phyloP scores from a whole-genome alignment of 2,888 invertebrate genomes.

The Anaspis maculata region DNA sequence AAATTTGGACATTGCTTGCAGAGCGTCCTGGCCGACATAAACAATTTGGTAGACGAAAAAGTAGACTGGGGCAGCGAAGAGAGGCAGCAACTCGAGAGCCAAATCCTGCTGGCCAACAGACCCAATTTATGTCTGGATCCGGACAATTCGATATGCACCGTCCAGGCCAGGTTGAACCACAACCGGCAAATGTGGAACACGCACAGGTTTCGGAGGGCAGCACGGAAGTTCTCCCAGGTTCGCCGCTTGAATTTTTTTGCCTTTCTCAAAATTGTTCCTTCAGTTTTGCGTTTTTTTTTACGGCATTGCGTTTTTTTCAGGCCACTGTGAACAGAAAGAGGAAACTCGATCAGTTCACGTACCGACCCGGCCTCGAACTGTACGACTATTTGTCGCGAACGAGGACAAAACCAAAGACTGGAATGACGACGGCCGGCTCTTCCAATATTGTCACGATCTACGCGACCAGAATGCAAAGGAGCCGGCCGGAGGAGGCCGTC shows the following conservation, averaged over 20 bases:
- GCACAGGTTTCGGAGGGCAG: slow-evolving; percentile 63
- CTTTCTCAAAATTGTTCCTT: too few relatives aligned
- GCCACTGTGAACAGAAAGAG: slow-evolving; percentile 74
- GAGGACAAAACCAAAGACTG: slow-evolving; percentile 38
- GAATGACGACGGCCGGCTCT: slow-evolving; percentile 37
- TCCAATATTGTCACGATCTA: too few relatives aligned
- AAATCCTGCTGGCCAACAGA: slow-evolving; percentile 75
- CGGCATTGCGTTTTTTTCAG: slow-evolving; percentile 72
- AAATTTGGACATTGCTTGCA: too few relatives aligned
- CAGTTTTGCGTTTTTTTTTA: too few relatives aligned
- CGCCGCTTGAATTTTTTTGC: too few relatives aligned
- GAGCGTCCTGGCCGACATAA: slow-evolving; percentile 34
- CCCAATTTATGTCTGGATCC: slow-evolving; percentile 87
- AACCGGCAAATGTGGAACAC: slow-evolving; percentile 67
- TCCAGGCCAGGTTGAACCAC: slow-evolving; percentile 68
- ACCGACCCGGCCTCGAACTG: slow-evolving; percentile 70
- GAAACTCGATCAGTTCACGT: slow-evolving; percentile 77
- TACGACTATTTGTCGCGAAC: slow-evolving; percentile 57
- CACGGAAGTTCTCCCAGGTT: slow-evolving; percentile 68
- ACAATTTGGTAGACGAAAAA: slow-evolving; percentile 36
- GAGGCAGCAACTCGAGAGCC: slow-evolving; percentile 70
- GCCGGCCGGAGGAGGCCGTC: too few relatives aligned
- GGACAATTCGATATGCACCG: slow-evolving; percentile 68
- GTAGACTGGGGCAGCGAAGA: slow-evolving; percentile 65
- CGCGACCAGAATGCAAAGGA: too few relatives aligned